Percentiles rank a stretch among this genome's conserved stretches.
Evolutionary conservation across 2,888 invertebrate species (phyloP).

Genomic region (Cephus pulcher): DNA sequence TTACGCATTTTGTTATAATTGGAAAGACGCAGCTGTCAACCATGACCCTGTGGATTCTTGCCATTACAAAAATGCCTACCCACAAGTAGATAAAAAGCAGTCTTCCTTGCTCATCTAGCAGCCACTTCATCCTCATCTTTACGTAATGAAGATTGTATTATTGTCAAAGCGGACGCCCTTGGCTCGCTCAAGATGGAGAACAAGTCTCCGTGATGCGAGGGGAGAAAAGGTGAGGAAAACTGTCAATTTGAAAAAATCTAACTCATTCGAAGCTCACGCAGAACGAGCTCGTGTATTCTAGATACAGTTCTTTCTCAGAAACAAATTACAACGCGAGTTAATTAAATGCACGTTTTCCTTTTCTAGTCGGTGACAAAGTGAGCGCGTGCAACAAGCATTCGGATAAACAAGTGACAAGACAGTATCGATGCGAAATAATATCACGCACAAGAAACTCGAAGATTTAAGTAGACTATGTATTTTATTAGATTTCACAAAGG

Average conservation of each 20-base stretch:
- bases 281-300: neutral
- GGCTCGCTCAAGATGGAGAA: constrained; percentile 41
- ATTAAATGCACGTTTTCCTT: neutral
- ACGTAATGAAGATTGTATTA: constrained; percentile 40
- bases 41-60: neutral
- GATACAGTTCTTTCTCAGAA: neutral
- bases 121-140: constrained; percentile 9
- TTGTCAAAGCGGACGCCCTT: constrained; percentile 49
- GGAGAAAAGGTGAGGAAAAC: neutral
- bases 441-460: too few species aligned
- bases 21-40: neutral
- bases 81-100: neutral
- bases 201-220: constrained; percentile 34
- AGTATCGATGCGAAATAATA: too few species aligned
- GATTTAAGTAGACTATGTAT: too few species aligned
- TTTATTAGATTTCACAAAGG: too few species aligned
- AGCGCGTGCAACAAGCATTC: neutral
- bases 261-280: neutral
- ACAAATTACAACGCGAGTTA: neutral
- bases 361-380: neutral
- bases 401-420: neutral
- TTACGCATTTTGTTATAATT: neutral
- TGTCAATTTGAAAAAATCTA: neutral
- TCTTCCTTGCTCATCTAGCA: neutral
- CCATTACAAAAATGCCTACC: neutral